Evolutionary conservation across 2,113 vertebrate species (phyloP), one percentile per base, ranked within the genome.

Genomic region (Tautogolabrus adspersus): DNA sequence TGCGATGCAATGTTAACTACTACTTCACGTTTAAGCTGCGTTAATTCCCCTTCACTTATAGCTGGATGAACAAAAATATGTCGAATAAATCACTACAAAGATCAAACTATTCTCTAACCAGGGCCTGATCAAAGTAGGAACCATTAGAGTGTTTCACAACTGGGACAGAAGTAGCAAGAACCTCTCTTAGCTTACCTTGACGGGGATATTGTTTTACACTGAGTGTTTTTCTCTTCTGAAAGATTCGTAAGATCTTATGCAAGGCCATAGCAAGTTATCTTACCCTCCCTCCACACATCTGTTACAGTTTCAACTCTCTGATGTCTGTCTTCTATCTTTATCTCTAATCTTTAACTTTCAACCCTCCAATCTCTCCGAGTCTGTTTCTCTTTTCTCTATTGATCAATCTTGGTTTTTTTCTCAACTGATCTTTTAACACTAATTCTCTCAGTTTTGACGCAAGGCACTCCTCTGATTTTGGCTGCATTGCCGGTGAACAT

Each of bases 401-500:
- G 51, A 49, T 70, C 71, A 76, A 40, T 86, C 55, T 90, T 86
- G 63, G 68, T 23, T 84, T 19, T 74, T 5, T 79, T 66, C 78
- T 15, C 10, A 55, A 12, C 57, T 16, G 16, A 19, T 38, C 16
- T 16, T 34, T 10, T 30, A 19, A 3, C 18, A 66, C 59, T 47
- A 60, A 70, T 60, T 87, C 22, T 83, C 65, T 83, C 67, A 72
- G 52, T 73, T 51, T 51, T 60, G 54, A 83, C 56, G 86, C 86
- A 92, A 88, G 86, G 64, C 64, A 19, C 77, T 77, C 82, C 75
- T 83, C 83, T 52, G 68, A 79, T 66, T 83, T 86, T 78, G 87
- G 72, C 88, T 91, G 82, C 73, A 49, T 38, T 86, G 88, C 88
- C 88, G 81, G 83, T 77, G 56, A 83, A 90, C 90, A 87, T 81